Base-by-base conservation (phyloP, 1,140 invertebrate genomes). In the Psix sp. region DNA sequence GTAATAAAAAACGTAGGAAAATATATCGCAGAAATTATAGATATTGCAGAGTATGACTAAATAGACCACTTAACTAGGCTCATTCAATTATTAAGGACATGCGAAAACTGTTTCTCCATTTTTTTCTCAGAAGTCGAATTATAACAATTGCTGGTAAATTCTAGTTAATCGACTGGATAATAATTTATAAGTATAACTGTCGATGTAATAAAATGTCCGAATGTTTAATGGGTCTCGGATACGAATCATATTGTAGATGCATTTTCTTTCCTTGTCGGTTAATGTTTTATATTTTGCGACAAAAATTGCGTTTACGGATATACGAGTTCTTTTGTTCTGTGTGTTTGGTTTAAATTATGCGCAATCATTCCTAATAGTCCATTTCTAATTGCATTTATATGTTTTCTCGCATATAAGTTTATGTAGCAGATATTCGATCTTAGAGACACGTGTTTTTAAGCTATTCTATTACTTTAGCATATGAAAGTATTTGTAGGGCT, bases 21-120 rank as follows among this genome's bases (percentile, higher is more conserved):
- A 52, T 35, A 60, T 21, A 13, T 5, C 40, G 60, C 24, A 40
- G 26, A 74, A 74, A 74, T 74, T 73, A 73, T 52, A 73, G 66
- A 56, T 24, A 6, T 42, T 5, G 35, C 54, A 43, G 24, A 51
- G 43, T 43, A 20, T n/a, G 16, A 63, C 43, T 56, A 56, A 63
- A 71, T 26, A 40, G 67, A 20, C 57, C 45, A 71, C 51, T 63
- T 71, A 71, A 49, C 57, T 56, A 42, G 66, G 49, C 20, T 33
- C 15, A 16, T 36, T 51, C 42, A 51, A 63, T 71, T 71, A 63
- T 71, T 71, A 51, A 63, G 57, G 57, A 17, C 67, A 57, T 36
- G 66, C 42, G 62, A 59, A 56, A 57, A 26, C 4, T 17, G 24
- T 35, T 46, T 36, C 18, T 35, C 11, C 18, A 6, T 24, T 0